Conservation (phyloP, 2,113 vertebrate genomes). For the Ia io region DNA sequence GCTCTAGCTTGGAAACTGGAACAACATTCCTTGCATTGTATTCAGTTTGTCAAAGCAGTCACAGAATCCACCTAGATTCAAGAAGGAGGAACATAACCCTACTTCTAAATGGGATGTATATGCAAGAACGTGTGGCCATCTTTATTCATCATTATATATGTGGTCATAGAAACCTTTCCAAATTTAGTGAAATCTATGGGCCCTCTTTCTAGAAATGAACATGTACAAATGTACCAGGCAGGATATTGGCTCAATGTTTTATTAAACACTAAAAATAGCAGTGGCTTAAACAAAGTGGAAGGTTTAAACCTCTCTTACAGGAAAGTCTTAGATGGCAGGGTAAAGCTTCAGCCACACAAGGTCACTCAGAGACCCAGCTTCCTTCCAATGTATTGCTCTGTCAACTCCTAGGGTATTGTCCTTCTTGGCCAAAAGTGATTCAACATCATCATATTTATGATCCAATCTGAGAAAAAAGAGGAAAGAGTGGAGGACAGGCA, state of each 20-base stretch:
- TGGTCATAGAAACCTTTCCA: neutral
- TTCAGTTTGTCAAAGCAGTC: neutral
- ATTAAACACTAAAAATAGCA: neutral
- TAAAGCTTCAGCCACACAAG: neutral
- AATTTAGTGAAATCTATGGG: neutral
- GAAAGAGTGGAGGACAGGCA: neutral
- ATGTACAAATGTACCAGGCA: neutral
- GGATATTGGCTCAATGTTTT: neutral
- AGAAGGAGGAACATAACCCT: neutral
- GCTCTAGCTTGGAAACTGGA: neutral
- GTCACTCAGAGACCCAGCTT: too few species aligned
- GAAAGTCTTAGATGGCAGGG: neutral
- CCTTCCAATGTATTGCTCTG: neutral
- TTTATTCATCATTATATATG: neutral
- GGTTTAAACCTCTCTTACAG: neutral
- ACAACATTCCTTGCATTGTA: fast-evolving
- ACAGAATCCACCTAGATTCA: neutral
- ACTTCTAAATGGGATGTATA: neutral
- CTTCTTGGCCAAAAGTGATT: neutral
- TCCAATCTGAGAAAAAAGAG: neutral
- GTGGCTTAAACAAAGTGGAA: neutral
- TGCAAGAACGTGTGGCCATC: neutral
- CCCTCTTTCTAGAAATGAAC: neutral
- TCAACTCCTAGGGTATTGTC: neutral
- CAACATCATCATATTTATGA: neutral